Evolutionary conservation across 2,888 invertebrate genomes (phyloP).

Genomic region (Apoda limacodes): DNA sequence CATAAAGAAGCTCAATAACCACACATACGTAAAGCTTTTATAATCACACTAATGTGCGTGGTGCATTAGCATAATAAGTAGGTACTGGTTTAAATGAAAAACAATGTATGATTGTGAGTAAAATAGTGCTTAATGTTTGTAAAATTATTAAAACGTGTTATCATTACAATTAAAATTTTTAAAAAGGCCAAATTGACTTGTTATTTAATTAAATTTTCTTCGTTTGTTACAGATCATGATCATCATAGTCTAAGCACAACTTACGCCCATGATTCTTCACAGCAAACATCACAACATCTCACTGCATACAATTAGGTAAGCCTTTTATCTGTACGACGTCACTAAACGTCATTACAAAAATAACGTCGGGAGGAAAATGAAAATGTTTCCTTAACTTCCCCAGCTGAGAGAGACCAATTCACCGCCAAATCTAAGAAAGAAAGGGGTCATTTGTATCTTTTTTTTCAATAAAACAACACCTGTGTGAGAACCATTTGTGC

Average conservation of each 20-base stretch:
- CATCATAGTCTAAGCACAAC: conserved; percentile 22
- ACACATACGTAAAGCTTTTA: no score
- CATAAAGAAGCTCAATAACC: no score
- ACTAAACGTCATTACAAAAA: background rate
- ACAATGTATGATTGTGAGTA: no score
- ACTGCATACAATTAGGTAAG: conserved; percentile 52
- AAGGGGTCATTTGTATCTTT: conserved; percentile 63
- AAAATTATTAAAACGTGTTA: no score
- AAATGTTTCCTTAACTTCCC: conserved; percentile 13
- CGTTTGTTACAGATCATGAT: conserved; percentile 47
- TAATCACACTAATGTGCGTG: no score
- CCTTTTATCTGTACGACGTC: background rate
- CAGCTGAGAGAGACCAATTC: conserved; percentile 38
- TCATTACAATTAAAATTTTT: conserved; percentile 8
- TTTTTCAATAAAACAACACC: conserved; percentile 67
- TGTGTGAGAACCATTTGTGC: conserved; percentile 52
- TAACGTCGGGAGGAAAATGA: conserved; percentile 6
- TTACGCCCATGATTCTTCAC: conserved; percentile 39
- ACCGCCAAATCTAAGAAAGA: conserved; percentile 42
- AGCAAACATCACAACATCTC: conserved; percentile 53
- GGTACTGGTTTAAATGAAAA: no score
- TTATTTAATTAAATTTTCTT: conserved; percentile 15
- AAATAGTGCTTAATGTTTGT: no score
- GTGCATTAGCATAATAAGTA: no score
- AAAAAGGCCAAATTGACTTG: conserved; percentile 3